Base-by-base conservation (phyloP, 1,140 invertebrate genomes). In the Philotrypesis tridentata region DNA sequence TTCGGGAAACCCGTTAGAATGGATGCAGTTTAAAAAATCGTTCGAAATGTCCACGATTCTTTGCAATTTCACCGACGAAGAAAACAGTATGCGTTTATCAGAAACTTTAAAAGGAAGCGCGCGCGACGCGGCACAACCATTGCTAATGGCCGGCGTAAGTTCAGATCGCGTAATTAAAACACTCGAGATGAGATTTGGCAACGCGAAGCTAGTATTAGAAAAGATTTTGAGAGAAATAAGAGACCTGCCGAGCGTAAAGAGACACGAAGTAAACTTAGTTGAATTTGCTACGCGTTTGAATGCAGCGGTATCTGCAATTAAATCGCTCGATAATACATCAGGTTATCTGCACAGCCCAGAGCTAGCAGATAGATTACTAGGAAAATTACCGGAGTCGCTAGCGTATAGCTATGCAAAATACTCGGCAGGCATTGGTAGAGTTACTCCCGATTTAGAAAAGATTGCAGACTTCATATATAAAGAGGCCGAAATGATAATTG, bases 291-390 rank as follows among this genome's bases (percentile, higher is more conserved):
- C 75, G 7, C 25, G 33, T 7, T 23, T 71, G 2, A 71, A 37
- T 14, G 17, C 17, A 3, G 33, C 37, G 21, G 71, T 73, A 8
- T 25, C 12, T 23, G 71, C 71, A 9, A 73, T 73, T 17, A 73
- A 74, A 74, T 23, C 40, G 17, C 6, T 74, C 5, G 31, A 74
- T 17, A 8, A 31, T 29, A 14, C 17, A 0, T 61, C 55, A 1
- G 33, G 68, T 5, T 73, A 48, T 73, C 55, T 75, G n/a, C 17
- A 75, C n/a, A 75, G 55, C 63, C 55, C 73, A 2, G 73, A 75
- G 12, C 29, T 75, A 17, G 25, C 12, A 1, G n/a, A 60, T 17
- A n/a, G 63, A 17, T 7, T 75, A 5, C 29, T 43, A 12, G 60
- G 33, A 8, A 75, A 63, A 33, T 33, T 75, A 33, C 73, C 73